Evolutionary conservation across 64 coral and sea anemone species (phyloP), one percentile per base, ranked within the genome.

Genomic region (Stichodactyla mertensii): DNA sequence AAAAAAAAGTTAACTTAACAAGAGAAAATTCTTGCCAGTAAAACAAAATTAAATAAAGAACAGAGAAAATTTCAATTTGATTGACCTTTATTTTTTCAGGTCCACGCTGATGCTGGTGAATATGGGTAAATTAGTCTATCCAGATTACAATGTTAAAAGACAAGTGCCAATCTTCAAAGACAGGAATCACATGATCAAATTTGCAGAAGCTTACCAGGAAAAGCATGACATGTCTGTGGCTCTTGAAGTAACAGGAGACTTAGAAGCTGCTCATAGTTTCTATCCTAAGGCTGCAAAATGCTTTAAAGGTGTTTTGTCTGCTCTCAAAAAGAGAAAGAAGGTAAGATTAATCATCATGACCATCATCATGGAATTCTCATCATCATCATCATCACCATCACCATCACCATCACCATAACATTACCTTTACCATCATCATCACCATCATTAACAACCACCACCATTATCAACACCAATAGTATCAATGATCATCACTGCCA

Each of bases 21-120:
- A 45, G 36, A 45, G 36, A 45, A 45, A 45, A 45, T 2, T 45
- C 36, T 45, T 58, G 4, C 2, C 56, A 58, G 14, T 11, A 58
- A 58, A 58, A 58, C 9, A 58, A 58, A 11, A 58, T 58, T 15
- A 4, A 15, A 58, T 9, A 15, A 58, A 58, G 6, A 58, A 58
- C 1, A 58, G 14, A 11, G 56, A 58, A 58, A 58, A 9, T 15
- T 58, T 15, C 8, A 58, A 9, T 11, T 5, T 58, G 56, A 58
- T 11, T 58, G 8, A 64, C 6, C 15, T 4, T 58, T 13, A 4
- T 1, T 77, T 82, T 67, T 53, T 55, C 52, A 94, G 95, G 61
- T 95, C 92, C 82, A 92, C 85, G 54, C 20, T 98, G 10, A 92
- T 95, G 18, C 67, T 95, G 53, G 93, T 84, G 45, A 95, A 95